Evolutionary conservation across 2,797 vertebrate species (phyloP).

Genomic region (Rhinoraja longicauda): DNA sequence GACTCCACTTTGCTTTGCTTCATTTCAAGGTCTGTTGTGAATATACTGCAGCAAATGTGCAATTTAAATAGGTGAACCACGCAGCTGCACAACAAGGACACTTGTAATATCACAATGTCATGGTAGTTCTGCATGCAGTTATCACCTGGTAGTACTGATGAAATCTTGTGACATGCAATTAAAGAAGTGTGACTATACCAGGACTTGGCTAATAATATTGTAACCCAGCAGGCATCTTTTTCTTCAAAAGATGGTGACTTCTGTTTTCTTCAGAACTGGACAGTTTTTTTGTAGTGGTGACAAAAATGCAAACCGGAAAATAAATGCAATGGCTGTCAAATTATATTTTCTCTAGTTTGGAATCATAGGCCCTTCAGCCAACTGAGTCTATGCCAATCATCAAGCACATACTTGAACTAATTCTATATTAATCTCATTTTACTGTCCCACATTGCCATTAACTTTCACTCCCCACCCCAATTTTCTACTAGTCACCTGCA

Average conservation of each 20-base stretch:
- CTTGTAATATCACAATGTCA: neutral
- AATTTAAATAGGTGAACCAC: slow-evolving; percentile 27
- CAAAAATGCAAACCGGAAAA: neutral
- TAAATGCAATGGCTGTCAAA: neutral
- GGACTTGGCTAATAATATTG: neutral
- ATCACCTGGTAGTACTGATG: neutral
- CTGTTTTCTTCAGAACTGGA: neutral
- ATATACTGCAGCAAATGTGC: slow-evolving; percentile 31
- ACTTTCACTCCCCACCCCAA: no score
- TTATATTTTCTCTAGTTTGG: neutral
- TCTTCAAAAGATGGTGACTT: neutral
- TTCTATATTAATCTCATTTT: no score
- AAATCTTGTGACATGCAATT: neutral
- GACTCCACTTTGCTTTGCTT: slow-evolving; percentile 34
- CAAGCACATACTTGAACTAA: no score
- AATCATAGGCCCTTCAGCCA: no score
- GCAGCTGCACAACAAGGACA: slow-evolving; percentile 7
- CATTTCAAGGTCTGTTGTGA: slow-evolving; percentile 34
- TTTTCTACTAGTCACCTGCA: no score
- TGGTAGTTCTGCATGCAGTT: neutral
- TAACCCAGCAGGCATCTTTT: neutral
- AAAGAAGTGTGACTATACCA: neutral
- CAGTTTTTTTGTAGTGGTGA: neutral
- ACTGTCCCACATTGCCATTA: no score
- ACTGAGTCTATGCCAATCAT: no score